These are phyloP conservation scores for Tringa solitaria DNA, from an alignment of 2,113 vertebrate species.

Conservation along the genomic window DNA sequence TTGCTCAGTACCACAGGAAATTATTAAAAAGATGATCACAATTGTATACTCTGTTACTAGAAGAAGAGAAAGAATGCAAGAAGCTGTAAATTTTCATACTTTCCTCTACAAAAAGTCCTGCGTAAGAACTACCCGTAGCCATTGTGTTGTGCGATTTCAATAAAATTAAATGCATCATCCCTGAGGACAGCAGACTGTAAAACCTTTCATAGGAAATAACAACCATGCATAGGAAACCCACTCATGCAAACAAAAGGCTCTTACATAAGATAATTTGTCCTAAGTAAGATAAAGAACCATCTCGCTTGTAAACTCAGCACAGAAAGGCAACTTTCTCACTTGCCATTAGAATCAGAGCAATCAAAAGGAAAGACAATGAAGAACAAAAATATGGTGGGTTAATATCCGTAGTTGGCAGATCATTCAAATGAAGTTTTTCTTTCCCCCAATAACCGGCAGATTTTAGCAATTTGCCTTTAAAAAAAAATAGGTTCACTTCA, in stretches of 20 bases:
- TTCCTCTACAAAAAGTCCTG: not conserved
- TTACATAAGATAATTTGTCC: not conserved
- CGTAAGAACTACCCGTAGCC: not conserved
- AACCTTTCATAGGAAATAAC: not conserved
- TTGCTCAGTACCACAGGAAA: not conserved
- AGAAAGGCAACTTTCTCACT: not conserved
- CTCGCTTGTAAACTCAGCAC: not conserved
- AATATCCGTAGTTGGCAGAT: not conserved
- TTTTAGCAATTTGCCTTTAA: not conserved
- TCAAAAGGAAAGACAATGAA: not conserved
- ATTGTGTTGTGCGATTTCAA: not conserved
- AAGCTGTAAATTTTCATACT: not conserved
- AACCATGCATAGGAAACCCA: not conserved
- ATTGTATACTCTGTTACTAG: not conserved
- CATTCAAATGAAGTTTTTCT: not conserved
- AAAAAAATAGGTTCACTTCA: not conserved
- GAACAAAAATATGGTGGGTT: not conserved
- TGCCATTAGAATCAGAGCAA: not conserved
- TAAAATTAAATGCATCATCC: not conserved
- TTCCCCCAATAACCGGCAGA: not conserved
- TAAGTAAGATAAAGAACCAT: not conserved
- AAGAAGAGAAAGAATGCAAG: not conserved
- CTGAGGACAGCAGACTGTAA: not conserved
- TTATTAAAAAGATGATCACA: not conserved
- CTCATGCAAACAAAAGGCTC: not conserved